A percentile compares a stretch with the other conserved stretches of the same genome.
phyloP scores from a whole-genome alignment of 2,888 invertebrate genomes.

The Rhamphomyia laevipes region DNA sequence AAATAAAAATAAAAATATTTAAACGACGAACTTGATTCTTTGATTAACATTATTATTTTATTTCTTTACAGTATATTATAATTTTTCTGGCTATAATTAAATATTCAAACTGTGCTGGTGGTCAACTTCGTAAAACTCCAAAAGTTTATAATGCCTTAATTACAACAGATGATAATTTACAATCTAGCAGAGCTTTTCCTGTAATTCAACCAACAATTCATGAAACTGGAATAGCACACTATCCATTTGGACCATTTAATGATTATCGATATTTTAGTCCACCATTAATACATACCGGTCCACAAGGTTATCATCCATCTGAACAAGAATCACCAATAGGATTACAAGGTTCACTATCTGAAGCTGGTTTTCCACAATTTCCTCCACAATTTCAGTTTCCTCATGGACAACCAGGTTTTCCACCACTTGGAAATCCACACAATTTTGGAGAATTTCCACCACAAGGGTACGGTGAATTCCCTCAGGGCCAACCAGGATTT shows the following conservation, averaged over 20 bases:
- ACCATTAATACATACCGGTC: conserved; percentile 25
- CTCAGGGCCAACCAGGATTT: not conserved
- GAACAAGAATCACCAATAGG: no score
- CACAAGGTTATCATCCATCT: not conserved
- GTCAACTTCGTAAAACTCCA: conserved; percentile 42
- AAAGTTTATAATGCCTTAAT: conserved; percentile 71
- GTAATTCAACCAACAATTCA: conserved; percentile 61
- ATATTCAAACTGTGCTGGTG: not conserved
- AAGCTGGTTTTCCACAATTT: not conserved
- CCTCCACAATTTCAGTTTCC: not conserved
- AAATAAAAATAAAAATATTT: no score
- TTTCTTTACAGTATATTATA: not conserved
- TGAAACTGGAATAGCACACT: conserved; percentile 43
- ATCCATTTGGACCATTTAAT: conserved; percentile 30
- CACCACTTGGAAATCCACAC: not conserved
- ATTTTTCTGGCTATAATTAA: not conserved
- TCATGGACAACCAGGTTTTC: not conserved
- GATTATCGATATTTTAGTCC: conserved; percentile 30
- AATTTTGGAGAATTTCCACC: not conserved
- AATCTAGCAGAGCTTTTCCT: conserved; percentile 63
- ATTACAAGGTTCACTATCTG: not conserved
- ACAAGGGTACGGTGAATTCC: not conserved
- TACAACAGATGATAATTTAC: conserved; percentile 62
- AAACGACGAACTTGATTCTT: no score
- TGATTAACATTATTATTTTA: no score